A percentile compares a stretch with the other conserved stretches of the same genome.
phyloP scores from a whole-genome alignment of 1,140 invertebrate genomes.

The Lasioglossum albipes region DNA sequence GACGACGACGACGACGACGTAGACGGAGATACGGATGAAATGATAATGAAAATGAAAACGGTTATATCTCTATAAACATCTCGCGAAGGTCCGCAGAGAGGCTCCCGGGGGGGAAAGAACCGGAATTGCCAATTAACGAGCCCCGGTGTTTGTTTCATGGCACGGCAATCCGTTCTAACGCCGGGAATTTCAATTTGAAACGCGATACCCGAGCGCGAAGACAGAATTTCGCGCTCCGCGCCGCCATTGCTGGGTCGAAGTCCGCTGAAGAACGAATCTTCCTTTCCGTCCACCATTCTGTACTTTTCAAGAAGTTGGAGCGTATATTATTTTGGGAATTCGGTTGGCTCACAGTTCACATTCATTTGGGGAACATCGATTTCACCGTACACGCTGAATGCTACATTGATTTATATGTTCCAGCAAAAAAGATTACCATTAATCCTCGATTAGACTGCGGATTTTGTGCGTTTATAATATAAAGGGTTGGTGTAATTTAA shows the following conservation, averaged over 20 bases:
- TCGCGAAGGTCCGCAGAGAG: not conserved
- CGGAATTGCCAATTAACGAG: slow-evolving; percentile 36
- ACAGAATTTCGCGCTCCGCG: not conserved
- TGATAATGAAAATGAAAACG: slow-evolving; percentile 24
- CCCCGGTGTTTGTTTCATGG: not conserved
- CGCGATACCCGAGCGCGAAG: not conserved
- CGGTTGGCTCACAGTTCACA: no score
- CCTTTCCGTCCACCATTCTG: no score
- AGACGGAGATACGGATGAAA: slow-evolving; percentile 1
- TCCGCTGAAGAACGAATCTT: not conserved
- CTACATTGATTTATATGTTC: no score
- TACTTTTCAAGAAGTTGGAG: no score
- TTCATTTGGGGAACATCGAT: no score
- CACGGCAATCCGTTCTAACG: slow-evolving; percentile 11
- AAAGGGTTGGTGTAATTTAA: no score
- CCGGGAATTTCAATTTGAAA: slow-evolving; percentile 7
- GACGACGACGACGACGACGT: not conserved
- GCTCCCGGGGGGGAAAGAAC: not conserved
- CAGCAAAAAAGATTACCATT: no score
- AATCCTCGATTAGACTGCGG: no score
- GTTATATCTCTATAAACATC: slow-evolving; percentile 3
- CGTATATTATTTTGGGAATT: no score
- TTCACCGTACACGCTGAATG: no score
- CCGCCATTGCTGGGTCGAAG: not conserved
- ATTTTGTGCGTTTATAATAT: no score